Conservation (phyloP, 2,888 invertebrate species). For the Creontiades dilutus region DNA sequence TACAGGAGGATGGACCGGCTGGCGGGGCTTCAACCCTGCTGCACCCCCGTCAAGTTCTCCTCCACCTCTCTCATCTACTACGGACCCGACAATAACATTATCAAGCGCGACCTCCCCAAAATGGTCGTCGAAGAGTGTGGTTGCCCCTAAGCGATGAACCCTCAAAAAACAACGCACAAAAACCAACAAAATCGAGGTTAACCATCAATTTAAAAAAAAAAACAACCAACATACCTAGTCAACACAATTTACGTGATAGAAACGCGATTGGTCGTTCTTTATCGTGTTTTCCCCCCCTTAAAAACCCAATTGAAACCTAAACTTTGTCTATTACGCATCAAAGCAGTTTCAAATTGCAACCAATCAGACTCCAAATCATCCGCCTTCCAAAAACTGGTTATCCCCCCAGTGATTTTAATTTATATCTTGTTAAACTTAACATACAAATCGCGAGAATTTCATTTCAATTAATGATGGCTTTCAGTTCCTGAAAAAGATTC, state of each 20-base stretch:
- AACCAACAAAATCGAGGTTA: constrained; percentile 10
- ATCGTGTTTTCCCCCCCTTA: neutral
- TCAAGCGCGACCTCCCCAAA: constrained; percentile 95
- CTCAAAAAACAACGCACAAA: constrained; percentile 20
- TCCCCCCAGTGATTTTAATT: too few species aligned
- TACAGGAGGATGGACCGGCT: constrained; percentile 87
- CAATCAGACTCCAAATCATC: too few species aligned
- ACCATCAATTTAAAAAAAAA: constrained; percentile 9
- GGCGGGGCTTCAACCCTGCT: constrained; percentile 92
- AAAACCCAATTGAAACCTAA: constrained; percentile 2
- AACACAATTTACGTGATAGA: neutral
- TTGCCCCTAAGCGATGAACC: constrained; percentile 85
- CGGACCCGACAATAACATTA: constrained; percentile 92
- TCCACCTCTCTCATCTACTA: constrained; percentile 95
- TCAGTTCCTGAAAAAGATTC: too few species aligned
- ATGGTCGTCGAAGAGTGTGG: constrained; percentile 98
- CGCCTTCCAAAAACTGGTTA: too few species aligned
- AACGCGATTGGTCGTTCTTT: constrained; percentile 19
- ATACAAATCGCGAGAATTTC: too few species aligned
- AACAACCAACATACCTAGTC: neutral
- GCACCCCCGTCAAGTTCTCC: constrained; percentile 94
- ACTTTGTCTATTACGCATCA: neutral
- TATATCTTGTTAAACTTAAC: too few species aligned
- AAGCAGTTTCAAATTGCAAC: neutral
- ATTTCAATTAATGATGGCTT: too few species aligned